A percentile compares a stretch with the other conserved stretches of the same genome.
Conservation (phyloP, 2,888 invertebrate genomes). For the Disparrhopalites patrizii region DNA sequence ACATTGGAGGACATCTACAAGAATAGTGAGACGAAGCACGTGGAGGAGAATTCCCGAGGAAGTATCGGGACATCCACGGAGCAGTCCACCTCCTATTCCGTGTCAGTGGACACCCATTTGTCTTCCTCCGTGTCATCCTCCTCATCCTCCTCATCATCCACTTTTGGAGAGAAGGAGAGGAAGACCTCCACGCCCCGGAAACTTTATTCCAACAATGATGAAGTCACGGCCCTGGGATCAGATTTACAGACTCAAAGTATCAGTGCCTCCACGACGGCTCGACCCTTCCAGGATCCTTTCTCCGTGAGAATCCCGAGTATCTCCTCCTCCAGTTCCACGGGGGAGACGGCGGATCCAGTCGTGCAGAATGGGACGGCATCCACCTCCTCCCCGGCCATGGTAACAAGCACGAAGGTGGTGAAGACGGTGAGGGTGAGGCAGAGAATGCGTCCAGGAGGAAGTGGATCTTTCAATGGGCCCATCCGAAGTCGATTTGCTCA, state of each 20-base stretch:
- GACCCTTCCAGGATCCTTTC: not conserved
- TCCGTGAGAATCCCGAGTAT: no score
- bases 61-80: conserved; percentile 37
- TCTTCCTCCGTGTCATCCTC: conserved; percentile 5
- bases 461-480: conserved; percentile 29
- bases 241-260: conserved; percentile 11
- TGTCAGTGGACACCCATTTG: conserved; percentile 31
- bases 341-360: not conserved
- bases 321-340: not conserved
- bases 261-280: conserved; percentile 17
- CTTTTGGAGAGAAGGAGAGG: conserved; percentile 16
- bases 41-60: conserved; percentile 14
- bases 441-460: conserved; percentile 43
- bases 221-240: conserved; percentile 13
- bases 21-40: conserved; percentile 40
- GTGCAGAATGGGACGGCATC: not conserved
- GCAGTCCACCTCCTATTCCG: conserved; percentile 39
- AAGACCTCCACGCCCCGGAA: not conserved
- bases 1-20: conserved; percentile 45
- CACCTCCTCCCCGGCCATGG: conserved; percentile 27
- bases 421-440: conserved; percentile 48
- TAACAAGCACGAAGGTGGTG: conserved; percentile 46
- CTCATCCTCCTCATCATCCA: conserved; percentile 6
- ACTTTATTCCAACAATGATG: conserved; percentile 17
- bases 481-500: conserved; percentile 37